Evolutionary conservation across 2,797 vertebrate species (phyloP).

Genomic region (Scolopax rusticola): DNA sequence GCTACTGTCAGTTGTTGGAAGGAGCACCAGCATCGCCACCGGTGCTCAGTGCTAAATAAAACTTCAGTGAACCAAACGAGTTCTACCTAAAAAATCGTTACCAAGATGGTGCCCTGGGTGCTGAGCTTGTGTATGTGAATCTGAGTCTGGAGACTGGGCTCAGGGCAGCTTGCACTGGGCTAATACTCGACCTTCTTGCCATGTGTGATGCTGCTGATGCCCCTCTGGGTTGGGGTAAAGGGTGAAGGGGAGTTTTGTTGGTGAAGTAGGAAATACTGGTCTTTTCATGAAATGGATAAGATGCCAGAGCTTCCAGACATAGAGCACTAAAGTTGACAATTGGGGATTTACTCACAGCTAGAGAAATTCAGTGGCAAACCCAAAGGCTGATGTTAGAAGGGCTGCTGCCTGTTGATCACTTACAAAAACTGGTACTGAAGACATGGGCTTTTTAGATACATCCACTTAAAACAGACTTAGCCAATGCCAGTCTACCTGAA

Average conservation of each 20-base stretch:
- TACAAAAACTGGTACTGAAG: background rate
- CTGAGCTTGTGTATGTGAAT: fast-evolving
- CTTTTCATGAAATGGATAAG: background rate
- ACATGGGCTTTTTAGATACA: background rate
- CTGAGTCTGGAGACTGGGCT: background rate
- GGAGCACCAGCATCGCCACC: background rate
- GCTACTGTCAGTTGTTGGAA: background rate
- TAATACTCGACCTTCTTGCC: background rate
- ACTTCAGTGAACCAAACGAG: background rate
- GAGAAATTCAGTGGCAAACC: background rate
- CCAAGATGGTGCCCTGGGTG: background rate
- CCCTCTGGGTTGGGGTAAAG: too few relatives aligned
- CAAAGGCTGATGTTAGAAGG: background rate
- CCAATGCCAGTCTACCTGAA: background rate
- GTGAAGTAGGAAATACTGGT: background rate
- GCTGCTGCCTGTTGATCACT: background rate
- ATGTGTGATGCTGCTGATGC: fast-evolving
- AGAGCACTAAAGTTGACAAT: background rate
- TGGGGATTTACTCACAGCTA: background rate
- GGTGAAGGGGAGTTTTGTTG: background rate
- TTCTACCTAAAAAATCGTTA: background rate
- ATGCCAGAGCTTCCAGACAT: background rate
- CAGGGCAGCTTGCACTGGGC: background rate
- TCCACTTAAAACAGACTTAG: background rate
- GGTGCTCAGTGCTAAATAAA: background rate